Percentiles rank a stretch among this genome's conserved stretches.
phyloP scores from a whole-genome alignment of 2,888 invertebrate species.

The Xestia c-nigrum region DNA sequence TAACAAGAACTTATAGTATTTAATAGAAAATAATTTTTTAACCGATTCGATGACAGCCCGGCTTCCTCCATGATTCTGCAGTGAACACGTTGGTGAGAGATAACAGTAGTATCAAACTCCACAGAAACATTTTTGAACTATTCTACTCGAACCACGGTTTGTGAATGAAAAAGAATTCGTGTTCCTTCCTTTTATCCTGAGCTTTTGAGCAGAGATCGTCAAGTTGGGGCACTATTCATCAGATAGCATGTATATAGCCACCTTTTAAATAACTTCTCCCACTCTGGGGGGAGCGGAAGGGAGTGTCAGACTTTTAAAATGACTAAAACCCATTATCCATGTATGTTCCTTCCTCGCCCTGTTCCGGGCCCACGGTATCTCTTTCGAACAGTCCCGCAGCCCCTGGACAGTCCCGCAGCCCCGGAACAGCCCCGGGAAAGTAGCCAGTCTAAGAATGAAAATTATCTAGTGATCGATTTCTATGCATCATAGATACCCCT shows the following conservation, averaged over 20 bases:
- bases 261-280: no score
- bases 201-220: constrained; percentile 54
- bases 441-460: background rate
- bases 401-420: no score
- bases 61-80: constrained; percentile 92
- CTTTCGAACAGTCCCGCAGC: no score
- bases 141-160: constrained; percentile 35
- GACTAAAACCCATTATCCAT: no score
- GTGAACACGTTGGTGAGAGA: constrained; percentile 84
- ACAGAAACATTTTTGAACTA: constrained; percentile 77
- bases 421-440: no score
- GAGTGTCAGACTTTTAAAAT: no score
- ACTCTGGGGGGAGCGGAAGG: no score
- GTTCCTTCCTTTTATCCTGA: constrained; percentile 65
- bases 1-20: background rate
- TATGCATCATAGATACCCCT: background rate
- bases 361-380: no score
- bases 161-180: constrained; percentile 66
- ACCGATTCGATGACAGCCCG: constrained; percentile 96
- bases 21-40: constrained; percentile 69
- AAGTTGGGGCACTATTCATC: constrained; percentile 11
- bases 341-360: no score
- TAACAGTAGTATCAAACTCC: constrained; percentile 77
- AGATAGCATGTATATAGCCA: background rate
- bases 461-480: background rate